Percentiles rank a stretch among this genome's conserved stretches.
phyloP scores from a whole-genome alignment of 1,140 invertebrate genomes.

The Camponotus pennsylvanicus region DNA sequence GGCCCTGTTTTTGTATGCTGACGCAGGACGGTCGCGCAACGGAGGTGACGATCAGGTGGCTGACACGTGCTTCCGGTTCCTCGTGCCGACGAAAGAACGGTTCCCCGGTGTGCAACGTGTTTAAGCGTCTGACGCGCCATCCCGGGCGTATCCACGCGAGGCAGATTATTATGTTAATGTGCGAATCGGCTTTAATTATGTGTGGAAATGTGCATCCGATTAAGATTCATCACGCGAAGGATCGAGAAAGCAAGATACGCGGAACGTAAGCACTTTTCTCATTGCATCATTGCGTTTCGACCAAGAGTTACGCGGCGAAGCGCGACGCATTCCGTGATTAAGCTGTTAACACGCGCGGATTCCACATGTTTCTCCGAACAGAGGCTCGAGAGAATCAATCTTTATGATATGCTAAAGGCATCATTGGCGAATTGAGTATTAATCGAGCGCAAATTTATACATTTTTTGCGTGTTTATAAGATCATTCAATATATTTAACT shows the following conservation, averaged over 20 bases:
- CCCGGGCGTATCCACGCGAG: constrained; percentile 63
- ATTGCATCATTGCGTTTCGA: constrained; percentile 2
- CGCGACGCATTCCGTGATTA: constrained; percentile 15
- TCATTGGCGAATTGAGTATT: not conserved
- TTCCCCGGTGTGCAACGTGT: constrained; percentile 27
- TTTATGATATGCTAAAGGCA: not conserved
- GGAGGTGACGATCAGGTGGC: constrained; percentile 50
- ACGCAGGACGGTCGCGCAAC: constrained; percentile 33
- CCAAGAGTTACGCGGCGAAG: not conserved
- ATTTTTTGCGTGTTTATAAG: not conserved
- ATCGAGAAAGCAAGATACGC: constrained; percentile 8
- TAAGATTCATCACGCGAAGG: constrained; percentile 32
- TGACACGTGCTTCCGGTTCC: constrained; percentile 73
- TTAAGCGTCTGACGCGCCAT: constrained; percentile 45
- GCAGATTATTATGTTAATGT: constrained; percentile 67
- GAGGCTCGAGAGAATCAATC: not conserved
- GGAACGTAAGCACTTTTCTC: not conserved
- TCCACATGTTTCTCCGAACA: not conserved
- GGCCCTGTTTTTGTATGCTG: constrained; percentile 16
- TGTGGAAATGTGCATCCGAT: constrained; percentile 59
- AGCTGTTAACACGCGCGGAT: constrained; percentile 48
- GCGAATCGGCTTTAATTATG: constrained; percentile 68
- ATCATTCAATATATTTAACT: not conserved
- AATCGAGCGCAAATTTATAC: not conserved
- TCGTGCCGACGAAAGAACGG: constrained; percentile 51